These are phyloP conservation scores for Melangyna quadrimaculata DNA, from an alignment of 2,888 invertebrate species.

Conservation along the genomic window DNA sequence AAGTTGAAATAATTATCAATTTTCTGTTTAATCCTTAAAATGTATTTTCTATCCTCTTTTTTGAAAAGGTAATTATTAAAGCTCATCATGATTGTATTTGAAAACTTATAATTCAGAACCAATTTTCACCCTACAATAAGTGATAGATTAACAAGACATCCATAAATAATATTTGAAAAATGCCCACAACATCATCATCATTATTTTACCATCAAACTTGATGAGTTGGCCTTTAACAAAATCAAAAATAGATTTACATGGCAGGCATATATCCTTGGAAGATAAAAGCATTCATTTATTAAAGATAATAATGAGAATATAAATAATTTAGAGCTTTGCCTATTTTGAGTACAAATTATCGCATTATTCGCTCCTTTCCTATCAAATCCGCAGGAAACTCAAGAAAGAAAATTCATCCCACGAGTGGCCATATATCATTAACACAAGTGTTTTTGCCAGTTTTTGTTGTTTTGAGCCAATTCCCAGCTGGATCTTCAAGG, in stretches of 20 bases:
- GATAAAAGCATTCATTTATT: not conserved
- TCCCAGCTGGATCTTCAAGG: slow-evolving; percentile 6
- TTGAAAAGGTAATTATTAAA: too few species aligned
- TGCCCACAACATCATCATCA: not conserved
- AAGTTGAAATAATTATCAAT: not conserved
- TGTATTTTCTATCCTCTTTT: not conserved
- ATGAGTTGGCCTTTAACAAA: not conserved
- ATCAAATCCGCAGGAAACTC: not conserved
- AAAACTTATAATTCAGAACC: too few species aligned
- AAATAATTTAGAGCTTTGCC: not conserved
- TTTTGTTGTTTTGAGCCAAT: slow-evolving; percentile 12
- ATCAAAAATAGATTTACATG: not conserved
- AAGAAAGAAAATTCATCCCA: slow-evolving; percentile 13
- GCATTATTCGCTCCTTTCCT: slow-evolving; percentile 4
- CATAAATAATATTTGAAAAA: not conserved
- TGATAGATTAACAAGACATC: too few species aligned
- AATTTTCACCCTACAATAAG: too few species aligned
- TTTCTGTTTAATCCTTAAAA: not conserved
- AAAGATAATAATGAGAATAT: not conserved
- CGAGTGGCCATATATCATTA: not conserved
- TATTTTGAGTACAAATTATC: not conserved
- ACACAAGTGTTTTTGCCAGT: slow-evolving; percentile 15
- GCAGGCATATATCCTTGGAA: not conserved
- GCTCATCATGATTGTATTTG: too few species aligned
- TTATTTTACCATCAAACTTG: not conserved